Percentiles rank a stretch among this genome's conserved stretches.
Evolutionary conservation across 2,888 invertebrate species (phyloP).

Genomic region (Drymonia ruficornis): DNA sequence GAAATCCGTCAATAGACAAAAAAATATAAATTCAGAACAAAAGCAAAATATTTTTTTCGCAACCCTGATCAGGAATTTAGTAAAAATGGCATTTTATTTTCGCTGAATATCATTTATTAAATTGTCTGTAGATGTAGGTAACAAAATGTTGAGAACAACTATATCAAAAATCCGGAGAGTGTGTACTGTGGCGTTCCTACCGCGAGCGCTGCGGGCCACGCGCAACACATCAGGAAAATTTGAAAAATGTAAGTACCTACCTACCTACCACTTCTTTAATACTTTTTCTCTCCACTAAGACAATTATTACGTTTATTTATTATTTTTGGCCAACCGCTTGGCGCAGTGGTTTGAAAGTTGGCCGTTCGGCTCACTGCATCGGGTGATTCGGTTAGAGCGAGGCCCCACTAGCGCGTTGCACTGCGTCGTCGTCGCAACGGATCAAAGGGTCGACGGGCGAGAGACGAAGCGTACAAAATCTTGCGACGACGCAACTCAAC

Average conservation of each 20-base stretch:
- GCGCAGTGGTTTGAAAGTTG: too few species aligned
- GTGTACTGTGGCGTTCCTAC: slow-evolving; percentile 41
- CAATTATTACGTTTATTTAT: too few species aligned
- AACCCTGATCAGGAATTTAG: slow-evolving; percentile 20
- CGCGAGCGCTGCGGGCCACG: slow-evolving; percentile 45
- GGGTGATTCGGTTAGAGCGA: too few species aligned
- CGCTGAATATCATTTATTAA: slow-evolving; percentile 50
- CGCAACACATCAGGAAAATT: slow-evolving; percentile 35
- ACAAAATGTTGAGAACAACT: slow-evolving; percentile 53
- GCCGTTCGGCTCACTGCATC: too few species aligned
- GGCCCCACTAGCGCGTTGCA: too few species aligned
- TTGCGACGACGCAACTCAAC: too few species aligned
- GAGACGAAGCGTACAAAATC: too few species aligned
- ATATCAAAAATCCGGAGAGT: slow-evolving; percentile 52
- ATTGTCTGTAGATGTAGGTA: slow-evolving; percentile 12
- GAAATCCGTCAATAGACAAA: slow-evolving; percentile 15
- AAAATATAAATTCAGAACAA: slow-evolving; percentile 33
- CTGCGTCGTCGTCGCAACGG: too few species aligned
- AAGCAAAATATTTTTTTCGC: slow-evolving; percentile 29
- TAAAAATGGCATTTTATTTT: slow-evolving; percentile 61
- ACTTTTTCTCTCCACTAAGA: too few species aligned
- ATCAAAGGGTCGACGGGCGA: too few species aligned
- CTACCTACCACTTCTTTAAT: background rate
- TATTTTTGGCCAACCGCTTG: too few species aligned
- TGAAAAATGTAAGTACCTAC: slow-evolving; percentile 50